These are phyloP conservation scores for Drosophila neonasuta DNA, from an alignment of 2,888 invertebrate genomes.

Conservation along the genomic window DNA sequence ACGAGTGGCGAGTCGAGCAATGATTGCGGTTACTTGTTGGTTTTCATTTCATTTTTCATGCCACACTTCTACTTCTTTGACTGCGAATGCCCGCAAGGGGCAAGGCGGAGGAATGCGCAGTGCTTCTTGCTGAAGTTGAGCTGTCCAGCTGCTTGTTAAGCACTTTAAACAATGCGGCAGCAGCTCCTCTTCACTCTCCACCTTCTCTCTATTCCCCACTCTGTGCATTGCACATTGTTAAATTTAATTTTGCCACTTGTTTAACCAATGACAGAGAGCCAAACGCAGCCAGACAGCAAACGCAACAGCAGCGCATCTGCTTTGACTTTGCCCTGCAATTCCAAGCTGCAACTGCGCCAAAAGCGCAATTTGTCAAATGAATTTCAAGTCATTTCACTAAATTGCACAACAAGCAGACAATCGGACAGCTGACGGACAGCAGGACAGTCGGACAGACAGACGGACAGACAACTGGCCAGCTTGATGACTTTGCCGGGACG, in stretches of 20 bases:
- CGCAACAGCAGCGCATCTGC: conserved; percentile 20
- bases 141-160: conserved; percentile 68
- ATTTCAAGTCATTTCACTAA: conserved; percentile 73
- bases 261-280: conserved; percentile 75
- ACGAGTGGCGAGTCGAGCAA: conserved; percentile 73
- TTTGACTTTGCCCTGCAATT: conserved; percentile 33
- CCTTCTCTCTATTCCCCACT: background rate
- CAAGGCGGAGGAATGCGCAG: background rate
- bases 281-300: conserved; percentile 56
- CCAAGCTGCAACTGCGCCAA: conserved; percentile 11
- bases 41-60: conserved; percentile 77
- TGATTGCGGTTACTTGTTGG: conserved; percentile 75
- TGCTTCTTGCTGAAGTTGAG: background rate
- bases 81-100: background rate
- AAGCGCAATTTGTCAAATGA: conserved; percentile 76
- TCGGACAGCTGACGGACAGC: conserved; percentile 14
- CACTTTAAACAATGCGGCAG: conserved; percentile 76
- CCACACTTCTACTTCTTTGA: conserved; percentile 57
- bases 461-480: conserved; percentile 22
- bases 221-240: conserved; percentile 56
- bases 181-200: conserved; percentile 18
- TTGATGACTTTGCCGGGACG: background rate
- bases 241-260: conserved; percentile 78
- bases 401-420: conserved; percentile 56
- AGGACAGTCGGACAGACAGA: conserved; percentile 5